Conservation (phyloP, 2,797 vertebrate genomes). For the Lacerta viridis region DNA sequence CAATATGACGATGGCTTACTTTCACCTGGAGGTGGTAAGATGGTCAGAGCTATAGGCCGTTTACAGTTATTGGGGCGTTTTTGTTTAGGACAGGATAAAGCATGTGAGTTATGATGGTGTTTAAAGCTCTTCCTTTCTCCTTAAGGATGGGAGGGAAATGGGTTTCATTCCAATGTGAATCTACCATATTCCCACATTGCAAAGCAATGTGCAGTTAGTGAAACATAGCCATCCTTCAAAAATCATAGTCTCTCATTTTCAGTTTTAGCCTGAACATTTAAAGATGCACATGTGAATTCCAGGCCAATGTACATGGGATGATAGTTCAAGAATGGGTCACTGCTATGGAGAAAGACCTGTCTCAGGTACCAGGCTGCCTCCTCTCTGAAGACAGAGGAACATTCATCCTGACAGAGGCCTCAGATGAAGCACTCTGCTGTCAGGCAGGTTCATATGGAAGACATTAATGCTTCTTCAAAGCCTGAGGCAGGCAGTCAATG, state of each 20-base stretch:
- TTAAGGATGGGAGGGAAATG: too few relatives aligned
- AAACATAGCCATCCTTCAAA: too few relatives aligned
- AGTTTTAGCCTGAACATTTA: not conserved
- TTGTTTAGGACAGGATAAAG: not conserved
- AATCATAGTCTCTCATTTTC: too few relatives aligned
- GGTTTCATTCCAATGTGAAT: too few relatives aligned
- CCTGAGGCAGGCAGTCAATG: conserved; percentile 4
- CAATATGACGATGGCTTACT: conserved; percentile 82
- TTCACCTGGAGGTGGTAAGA: conserved; percentile 79
- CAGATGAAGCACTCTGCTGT: not conserved
- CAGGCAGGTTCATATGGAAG: not conserved
- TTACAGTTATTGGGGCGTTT: not conserved
- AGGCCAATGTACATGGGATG: not conserved
- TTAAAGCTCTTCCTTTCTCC: too few relatives aligned
- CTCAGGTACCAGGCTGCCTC: not conserved
- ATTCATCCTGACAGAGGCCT: not conserved
- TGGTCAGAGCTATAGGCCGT: not conserved
- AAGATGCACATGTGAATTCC: not conserved
- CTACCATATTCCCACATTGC: too few relatives aligned
- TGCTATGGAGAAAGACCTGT: not conserved
- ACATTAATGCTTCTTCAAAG: not conserved
- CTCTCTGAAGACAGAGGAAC: not conserved
- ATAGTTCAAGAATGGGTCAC: not conserved
- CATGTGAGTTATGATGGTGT: too few relatives aligned
- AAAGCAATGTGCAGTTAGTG: too few relatives aligned